These are phyloP conservation scores for Dolichopus griseipennis DNA, from an alignment of 2,888 invertebrate species.

Conservation along the genomic window DNA sequence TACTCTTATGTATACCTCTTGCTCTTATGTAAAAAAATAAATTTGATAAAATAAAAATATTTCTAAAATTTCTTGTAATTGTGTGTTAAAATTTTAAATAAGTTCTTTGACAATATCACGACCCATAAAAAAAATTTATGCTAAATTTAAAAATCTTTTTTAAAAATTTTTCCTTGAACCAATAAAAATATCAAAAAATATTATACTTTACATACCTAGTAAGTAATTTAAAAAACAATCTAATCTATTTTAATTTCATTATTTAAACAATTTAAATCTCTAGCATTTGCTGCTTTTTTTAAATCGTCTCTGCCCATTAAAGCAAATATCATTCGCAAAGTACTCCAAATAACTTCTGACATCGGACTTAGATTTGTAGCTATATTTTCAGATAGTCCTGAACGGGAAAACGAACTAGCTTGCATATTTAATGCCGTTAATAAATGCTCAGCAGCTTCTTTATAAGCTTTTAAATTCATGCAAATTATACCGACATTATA, in stretches of 20 bases:
- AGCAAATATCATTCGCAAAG: slow-evolving; percentile 77
- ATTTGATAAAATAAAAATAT: too few relatives aligned
- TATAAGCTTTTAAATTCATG: slow-evolving; percentile 89
- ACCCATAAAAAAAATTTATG: too few relatives aligned
- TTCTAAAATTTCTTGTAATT: too few relatives aligned
- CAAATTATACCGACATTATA: slow-evolving; percentile 98
- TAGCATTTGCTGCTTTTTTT: slow-evolving; percentile 52
- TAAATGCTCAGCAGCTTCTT: slow-evolving; percentile 93
- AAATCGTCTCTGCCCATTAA: slow-evolving; percentile 64
- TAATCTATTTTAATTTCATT: slow-evolving; percentile 41
- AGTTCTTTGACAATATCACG: too few relatives aligned
- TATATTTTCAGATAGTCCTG: slow-evolving; percentile 52
- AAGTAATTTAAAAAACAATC: too few relatives aligned
- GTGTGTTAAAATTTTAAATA: too few relatives aligned
- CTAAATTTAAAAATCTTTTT: too few relatives aligned
- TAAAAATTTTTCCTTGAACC: too few relatives aligned
- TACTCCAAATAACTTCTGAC: slow-evolving; percentile 93
- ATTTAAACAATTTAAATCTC: slow-evolving; percentile 54
- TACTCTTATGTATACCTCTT: too few relatives aligned
- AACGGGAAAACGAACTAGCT: slow-evolving; percentile 48
- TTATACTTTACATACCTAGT: too few relatives aligned
- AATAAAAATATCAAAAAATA: too few relatives aligned
- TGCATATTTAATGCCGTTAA: slow-evolving; percentile 89
- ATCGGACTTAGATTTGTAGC: slow-evolving; percentile 48
- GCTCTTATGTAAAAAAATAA: too few relatives aligned